Base-by-base conservation (phyloP, 2,888 invertebrate species). In the Fissipunctia ypsillon region DNA sequence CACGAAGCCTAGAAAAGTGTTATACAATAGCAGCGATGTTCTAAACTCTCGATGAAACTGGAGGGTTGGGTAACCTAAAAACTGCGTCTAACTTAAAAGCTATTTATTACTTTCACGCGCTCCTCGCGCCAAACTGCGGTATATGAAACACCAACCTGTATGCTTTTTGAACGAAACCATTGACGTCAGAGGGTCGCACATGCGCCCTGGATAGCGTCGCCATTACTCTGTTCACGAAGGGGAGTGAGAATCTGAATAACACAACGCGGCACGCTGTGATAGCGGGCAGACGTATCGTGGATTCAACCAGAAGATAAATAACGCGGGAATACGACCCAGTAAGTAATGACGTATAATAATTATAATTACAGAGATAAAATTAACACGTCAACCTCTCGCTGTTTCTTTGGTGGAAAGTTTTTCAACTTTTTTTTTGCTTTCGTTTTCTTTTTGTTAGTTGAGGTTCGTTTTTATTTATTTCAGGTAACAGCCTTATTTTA, bases 111-210 rank as follows among this genome's bases (percentile, higher is more conserved):
- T 59, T 72, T 72, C 85, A 86, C 83, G 83, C 81, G 38, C 69
- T 83, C 83, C 69, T 83, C 83, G 83, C 83, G 85, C 86, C 77
- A 85, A n/a, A 87, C 88, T 89, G 89, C 89, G 86, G 88, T 85
- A 90, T 86, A 88, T 85, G 79, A 86, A 85, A 85, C 88, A 91
- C 90, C 90, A 90, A 93, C 95, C 95, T 95, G 95, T 95, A 93
- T 92, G 93, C 91, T 93, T 93, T 93, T 92, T 95, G 95, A 95
- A 95, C 93, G 95, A 91, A 94, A 86, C 92, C 94, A 95, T 96
- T 96, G 95, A 96, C 95, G 95, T 96, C 95, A 96, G 93, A 91
- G 90, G 88, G 85, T 87, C 86, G 84, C 91, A 91, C 94, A 92
- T 89, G 92, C 94, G 95, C 87, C 65, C 41, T 88, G 31, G 41